Conservation (phyloP, 2,888 invertebrate genomes). For the Patella caerulea region DNA sequence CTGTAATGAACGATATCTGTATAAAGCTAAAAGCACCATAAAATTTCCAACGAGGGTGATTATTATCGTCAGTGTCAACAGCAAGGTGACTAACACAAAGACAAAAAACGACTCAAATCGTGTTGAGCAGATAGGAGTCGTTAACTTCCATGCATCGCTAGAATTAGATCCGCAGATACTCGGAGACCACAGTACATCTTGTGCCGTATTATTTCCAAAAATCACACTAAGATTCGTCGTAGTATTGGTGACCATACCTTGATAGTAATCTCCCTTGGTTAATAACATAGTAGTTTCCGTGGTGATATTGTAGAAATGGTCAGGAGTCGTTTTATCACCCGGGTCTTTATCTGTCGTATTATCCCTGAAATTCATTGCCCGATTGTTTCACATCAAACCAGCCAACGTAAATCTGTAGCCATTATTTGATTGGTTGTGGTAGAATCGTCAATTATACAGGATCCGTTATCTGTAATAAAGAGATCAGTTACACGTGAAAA, state of each 20-base stretch:
- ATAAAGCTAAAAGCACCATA: constrained; percentile 67
- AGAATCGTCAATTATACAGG: constrained; percentile 5
- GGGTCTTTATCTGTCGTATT: background rate
- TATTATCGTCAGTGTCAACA: constrained; percentile 62
- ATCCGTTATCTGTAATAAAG: constrained; percentile 6
- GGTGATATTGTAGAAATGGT: constrained; percentile 14
- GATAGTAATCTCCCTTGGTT: constrained; percentile 11
- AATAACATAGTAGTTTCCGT: constrained; percentile 13
- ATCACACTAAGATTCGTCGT: background rate
- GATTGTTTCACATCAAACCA: background rate
- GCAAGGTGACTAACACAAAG: constrained; percentile 57
- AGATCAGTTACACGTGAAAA: background rate
- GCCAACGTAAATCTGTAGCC: background rate
- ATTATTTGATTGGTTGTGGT: constrained; percentile 8
- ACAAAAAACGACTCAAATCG: constrained; percentile 51
- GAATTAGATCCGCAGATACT: constrained; percentile 48
- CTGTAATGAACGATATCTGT: constrained; percentile 62
- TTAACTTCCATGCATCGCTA: constrained; percentile 46
- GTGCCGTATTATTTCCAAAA: background rate
- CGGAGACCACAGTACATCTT: background rate
- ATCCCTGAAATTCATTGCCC: background rate
- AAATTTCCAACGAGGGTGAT: constrained; percentile 69
- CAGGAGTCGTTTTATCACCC: constrained; percentile 11
- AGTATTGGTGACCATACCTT: background rate
- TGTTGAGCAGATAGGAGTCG: constrained; percentile 54